A percentile compares a stretch with the other conserved stretches of the same genome.
These are phyloP conservation scores for Passer domesticus DNA, from an alignment of 2,113 vertebrate species.

Conservation along the genomic window DNA sequence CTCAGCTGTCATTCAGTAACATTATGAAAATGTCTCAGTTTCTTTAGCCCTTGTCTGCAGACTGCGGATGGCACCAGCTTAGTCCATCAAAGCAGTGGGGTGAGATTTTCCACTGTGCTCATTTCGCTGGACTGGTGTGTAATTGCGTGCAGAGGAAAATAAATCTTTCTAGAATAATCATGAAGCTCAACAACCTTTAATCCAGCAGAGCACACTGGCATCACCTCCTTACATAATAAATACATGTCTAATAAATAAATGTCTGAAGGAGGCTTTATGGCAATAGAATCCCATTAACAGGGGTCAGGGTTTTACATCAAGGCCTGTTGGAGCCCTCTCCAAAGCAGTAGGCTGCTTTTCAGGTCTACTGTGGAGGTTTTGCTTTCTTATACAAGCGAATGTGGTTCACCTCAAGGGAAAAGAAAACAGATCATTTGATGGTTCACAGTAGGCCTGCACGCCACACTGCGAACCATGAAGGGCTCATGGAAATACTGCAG, in stretches of 20 bases:
- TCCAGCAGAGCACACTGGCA: constrained; percentile 47
- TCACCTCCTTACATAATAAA: constrained; percentile 53
- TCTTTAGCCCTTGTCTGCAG: neutral
- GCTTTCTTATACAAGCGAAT: constrained; percentile 61
- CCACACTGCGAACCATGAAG: constrained; percentile 30
- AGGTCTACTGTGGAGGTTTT: constrained; percentile 53
- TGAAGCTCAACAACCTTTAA: constrained; percentile 43
- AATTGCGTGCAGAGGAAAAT: constrained; percentile 30
- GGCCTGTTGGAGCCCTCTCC: constrained; percentile 33
- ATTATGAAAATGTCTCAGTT: constrained; percentile 19
- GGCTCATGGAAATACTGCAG: constrained; percentile 31
- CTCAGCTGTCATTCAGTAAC: constrained; percentile 22
- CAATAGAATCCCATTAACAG: constrained; percentile 43
- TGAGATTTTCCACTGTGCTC: constrained; percentile 64
- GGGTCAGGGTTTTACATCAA: constrained; percentile 49
- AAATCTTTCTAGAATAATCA: constrained; percentile 63
- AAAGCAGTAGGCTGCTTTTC: constrained; percentile 64
- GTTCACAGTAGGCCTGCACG: neutral
- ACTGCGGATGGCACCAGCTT: constrained; percentile 23
- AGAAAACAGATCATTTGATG: constrained; percentile 62
- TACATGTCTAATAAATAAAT: constrained; percentile 46
- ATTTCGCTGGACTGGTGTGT: constrained; percentile 5
- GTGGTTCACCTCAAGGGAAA: constrained; percentile 69
- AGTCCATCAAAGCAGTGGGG: constrained; percentile 8
- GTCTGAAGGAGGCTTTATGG: constrained; percentile 43